A percentile compares a stretch with the other conserved stretches of the same genome.
Conservation (phyloP, 2,888 invertebrate species). For the Norana najaformis region DNA sequence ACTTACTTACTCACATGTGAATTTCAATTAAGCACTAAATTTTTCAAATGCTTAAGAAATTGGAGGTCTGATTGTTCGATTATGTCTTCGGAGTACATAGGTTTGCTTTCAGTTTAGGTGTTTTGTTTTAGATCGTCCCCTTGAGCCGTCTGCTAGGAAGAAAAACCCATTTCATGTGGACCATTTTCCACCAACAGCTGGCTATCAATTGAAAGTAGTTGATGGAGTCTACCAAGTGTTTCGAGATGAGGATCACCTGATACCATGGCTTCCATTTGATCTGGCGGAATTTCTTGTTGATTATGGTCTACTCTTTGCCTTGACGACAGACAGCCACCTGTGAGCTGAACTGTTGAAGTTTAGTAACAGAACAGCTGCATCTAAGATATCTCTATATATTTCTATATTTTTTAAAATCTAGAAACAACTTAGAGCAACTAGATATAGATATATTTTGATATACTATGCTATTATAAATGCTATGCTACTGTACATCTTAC, state of each 20-base stretch:
- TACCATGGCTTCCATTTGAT: constrained; percentile 73
- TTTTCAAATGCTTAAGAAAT: no score
- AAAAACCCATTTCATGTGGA: constrained; percentile 51
- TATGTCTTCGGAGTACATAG: neutral
- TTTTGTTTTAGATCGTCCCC: neutral
- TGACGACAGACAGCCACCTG: constrained; percentile 97
- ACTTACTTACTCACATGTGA: no score
- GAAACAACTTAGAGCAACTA: no score
- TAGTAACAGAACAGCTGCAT: no score
- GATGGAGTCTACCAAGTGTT: constrained; percentile 82
- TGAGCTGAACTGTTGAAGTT: constrained; percentile 69
- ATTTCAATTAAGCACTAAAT: no score
- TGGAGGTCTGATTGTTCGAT: neutral
- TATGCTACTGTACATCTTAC: no score
- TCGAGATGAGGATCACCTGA: constrained; percentile 66
- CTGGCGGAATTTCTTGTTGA: constrained; percentile 82
- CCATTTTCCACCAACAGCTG: constrained; percentile 68
- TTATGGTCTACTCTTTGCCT: constrained; percentile 85
- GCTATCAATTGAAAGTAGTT: constrained; percentile 74
- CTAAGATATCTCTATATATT: no score
- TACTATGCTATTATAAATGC: no score
- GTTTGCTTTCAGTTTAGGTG: neutral
- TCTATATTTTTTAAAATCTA: no score
- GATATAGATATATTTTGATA: no score
- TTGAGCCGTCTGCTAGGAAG: neutral